Evolutionary conservation across 2,113 vertebrate species (phyloP).

Genomic region (Lepus timidus): DNA sequence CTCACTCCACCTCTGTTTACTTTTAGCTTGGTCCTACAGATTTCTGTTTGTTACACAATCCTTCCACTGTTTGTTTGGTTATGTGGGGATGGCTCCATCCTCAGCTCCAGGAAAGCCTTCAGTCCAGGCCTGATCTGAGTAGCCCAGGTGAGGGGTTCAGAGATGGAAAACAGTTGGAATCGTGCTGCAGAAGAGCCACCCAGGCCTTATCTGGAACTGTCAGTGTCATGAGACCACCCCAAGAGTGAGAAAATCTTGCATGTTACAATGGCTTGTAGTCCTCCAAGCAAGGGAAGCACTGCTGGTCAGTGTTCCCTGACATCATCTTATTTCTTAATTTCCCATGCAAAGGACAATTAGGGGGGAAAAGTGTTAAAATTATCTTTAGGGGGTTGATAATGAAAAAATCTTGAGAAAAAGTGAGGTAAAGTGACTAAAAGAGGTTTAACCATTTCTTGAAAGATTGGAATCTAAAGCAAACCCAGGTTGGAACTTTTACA

Average conservation of each 20-base stretch:
- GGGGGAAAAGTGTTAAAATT: neutral
- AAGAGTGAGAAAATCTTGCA: neutral
- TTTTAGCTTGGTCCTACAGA: no score
- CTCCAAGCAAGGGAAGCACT: neutral
- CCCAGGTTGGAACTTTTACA: neutral
- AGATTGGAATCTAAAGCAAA: neutral
- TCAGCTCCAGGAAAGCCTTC: neutral
- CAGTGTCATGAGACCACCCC: accelerated
- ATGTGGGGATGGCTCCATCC: neutral
- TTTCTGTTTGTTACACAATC: neutral
- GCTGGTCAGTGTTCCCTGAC: neutral
- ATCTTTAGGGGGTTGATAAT: neutral
- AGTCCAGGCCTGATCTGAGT: neutral
- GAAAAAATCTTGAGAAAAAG: neutral
- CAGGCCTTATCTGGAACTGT: neutral
- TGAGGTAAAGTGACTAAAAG: neutral
- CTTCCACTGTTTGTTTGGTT: neutral
- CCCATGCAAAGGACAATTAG: no score
- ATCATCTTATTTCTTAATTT: neutral
- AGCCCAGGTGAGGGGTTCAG: neutral
- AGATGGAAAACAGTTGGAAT: neutral
- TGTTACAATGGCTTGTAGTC: neutral
- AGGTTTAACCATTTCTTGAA: neutral
- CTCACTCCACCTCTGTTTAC: neutral
- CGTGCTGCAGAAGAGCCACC: neutral